Evolutionary conservation across 2,797 vertebrate species (phyloP).

Genomic region (Microcaecilia unicolor): DNA sequence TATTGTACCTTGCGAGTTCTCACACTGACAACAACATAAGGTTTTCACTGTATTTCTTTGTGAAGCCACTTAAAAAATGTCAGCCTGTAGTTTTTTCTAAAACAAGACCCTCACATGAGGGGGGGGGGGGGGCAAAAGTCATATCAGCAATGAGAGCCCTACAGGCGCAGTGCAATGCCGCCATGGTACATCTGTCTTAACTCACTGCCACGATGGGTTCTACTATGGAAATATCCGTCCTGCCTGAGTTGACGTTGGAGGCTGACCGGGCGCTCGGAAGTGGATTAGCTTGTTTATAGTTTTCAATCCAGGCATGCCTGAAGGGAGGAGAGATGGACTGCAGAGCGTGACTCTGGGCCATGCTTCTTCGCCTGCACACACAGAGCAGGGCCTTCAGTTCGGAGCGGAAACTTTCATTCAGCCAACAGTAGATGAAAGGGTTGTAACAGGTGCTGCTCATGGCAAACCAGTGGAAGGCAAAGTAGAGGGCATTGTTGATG

Average conservation of each 20-base stretch:
- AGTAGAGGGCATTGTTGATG: constrained; percentile 77
- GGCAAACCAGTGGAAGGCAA: constrained; percentile 86
- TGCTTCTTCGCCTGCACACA: constrained; percentile 7
- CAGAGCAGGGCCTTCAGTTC: constrained; percentile 36
- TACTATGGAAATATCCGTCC: constrained; percentile 26
- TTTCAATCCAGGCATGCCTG: constrained; percentile 17
- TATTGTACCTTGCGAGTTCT: too few relatives aligned
- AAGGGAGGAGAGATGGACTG: constrained; percentile 8
- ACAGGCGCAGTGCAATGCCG: too few relatives aligned
- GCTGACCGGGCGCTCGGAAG: constrained; percentile 5
- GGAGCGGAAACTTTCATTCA: constrained; percentile 75
- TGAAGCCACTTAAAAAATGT: too few relatives aligned
- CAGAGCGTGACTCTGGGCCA: constrained; percentile 4
- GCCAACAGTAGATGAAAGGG: constrained; percentile 87
- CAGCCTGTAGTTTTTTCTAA: too few relatives aligned
- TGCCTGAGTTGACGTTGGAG: constrained; percentile 23
- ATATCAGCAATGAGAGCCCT: too few relatives aligned
- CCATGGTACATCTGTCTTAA: constrained; percentile 5
- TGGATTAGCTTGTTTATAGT: background rate
- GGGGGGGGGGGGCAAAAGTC: too few relatives aligned
- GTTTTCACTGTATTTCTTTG: too few relatives aligned
- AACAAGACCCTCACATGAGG: too few relatives aligned
- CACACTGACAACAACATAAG: too few relatives aligned
- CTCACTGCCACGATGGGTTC: constrained; percentile 28
- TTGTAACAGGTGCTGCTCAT: constrained; percentile 93